phyloP scores from a whole-genome alignment of 2,113 vertebrate genomes.

The Typhlomys cinereus region DNA sequence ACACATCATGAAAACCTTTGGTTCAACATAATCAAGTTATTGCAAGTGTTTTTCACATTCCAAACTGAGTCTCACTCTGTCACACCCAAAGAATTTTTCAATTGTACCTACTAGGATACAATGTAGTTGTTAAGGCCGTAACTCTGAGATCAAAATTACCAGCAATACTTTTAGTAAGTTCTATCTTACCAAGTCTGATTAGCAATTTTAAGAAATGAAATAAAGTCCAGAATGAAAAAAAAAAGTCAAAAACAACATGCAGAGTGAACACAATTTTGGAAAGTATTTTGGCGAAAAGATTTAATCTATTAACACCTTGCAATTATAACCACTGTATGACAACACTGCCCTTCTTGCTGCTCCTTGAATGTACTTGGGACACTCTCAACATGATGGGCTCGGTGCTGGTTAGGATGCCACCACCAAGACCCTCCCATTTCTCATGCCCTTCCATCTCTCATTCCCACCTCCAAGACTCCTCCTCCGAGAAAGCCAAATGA shows the following conservation, averaged over 20 bases:
- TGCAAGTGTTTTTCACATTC: neutral
- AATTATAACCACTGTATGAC: neutral
- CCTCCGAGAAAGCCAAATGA: neutral
- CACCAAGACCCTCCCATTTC: neutral
- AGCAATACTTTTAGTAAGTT: slow-evolving; percentile 8
- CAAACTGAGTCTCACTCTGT: neutral
- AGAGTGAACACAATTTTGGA: neutral
- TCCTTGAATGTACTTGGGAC: neutral
- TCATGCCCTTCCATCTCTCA: too few relatives aligned
- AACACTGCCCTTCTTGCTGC: neutral
- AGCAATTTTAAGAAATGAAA: neutral
- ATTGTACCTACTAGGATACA: neutral
- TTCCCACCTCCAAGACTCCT: neutral
- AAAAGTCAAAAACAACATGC: neutral
- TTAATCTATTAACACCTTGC: neutral
- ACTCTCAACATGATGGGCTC: neutral
- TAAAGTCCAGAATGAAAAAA: neutral
- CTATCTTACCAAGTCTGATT: too few relatives aligned
- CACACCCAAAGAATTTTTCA: neutral
- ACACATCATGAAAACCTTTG: slow-evolving; percentile 3
- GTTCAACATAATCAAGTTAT: neutral
- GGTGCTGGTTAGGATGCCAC: neutral
- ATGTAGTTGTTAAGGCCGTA: neutral
- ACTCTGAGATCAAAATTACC: neutral
- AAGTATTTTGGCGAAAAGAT: neutral